Conservation (phyloP, 2,113 vertebrate genomes). For the Pseudolaguvia tuberculata region DNA sequence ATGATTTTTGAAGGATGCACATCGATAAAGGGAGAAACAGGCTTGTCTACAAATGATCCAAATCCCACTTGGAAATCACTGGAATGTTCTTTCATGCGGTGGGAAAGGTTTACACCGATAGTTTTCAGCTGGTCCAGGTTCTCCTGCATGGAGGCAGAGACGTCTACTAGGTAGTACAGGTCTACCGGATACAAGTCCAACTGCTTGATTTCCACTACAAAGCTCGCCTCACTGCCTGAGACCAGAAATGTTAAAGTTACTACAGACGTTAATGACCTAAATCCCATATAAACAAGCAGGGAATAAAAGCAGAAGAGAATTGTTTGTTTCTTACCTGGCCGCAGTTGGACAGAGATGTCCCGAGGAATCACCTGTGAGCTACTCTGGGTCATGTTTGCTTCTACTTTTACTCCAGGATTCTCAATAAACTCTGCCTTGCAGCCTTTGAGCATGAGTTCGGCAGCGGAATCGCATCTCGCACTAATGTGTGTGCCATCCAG, state of each 20-base stretch:
- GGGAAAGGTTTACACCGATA: slow-evolving; percentile 83
- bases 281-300: not conserved
- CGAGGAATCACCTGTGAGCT: slow-evolving; percentile 85
- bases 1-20: slow-evolving; percentile 89
- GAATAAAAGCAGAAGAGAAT: not conserved
- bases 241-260: slow-evolving; percentile 19
- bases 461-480: slow-evolving; percentile 80
- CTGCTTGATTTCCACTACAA: slow-evolving; percentile 80
- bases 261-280: too few species aligned
- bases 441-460: slow-evolving; percentile 79
- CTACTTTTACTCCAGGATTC: slow-evolving; percentile 71
- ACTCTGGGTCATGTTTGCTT: slow-evolving; percentile 66
- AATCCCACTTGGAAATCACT: slow-evolving; percentile 90
- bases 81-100: slow-evolving; percentile 84
- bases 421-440: slow-evolving; percentile 80
- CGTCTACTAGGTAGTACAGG: slow-evolving; percentile 95
- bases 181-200: slow-evolving; percentile 90
- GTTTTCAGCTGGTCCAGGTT: slow-evolving; percentile 91
- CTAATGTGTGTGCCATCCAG: slow-evolving; percentile 70
- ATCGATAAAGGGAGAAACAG: slow-evolving; percentile 92
- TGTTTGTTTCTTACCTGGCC: slow-evolving; percentile 73
- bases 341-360: slow-evolving; percentile 78
- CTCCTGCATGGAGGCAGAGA: slow-evolving; percentile 94
- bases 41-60: slow-evolving; percentile 97
- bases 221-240: slow-evolving; percentile 81